Evolutionary conservation across 2,797 vertebrate species (phyloP).

Genomic region (Notoglanidium macrostoma): DNA sequence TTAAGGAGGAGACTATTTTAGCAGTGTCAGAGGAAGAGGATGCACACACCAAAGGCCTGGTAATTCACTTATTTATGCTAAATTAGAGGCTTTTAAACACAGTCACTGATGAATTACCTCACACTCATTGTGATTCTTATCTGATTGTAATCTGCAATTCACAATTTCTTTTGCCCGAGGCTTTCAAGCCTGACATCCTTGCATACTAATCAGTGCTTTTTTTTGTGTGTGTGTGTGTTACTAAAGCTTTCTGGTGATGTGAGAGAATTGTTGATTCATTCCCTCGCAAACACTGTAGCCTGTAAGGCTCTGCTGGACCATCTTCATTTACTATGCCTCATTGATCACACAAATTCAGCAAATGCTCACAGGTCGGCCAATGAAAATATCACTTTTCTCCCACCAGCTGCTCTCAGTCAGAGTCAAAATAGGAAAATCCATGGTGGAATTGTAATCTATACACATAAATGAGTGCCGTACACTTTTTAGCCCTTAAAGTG

Average conservation of each 20-base stretch:
- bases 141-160: slow-evolving; percentile 61
- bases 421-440: slow-evolving; percentile 32
- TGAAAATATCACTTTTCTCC: slow-evolving; percentile 44
- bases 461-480: slow-evolving; percentile 34
- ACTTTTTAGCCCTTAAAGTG: slow-evolving; percentile 33
- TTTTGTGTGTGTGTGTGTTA: slow-evolving; percentile 25
- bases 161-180: slow-evolving; percentile 54
- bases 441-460: slow-evolving; percentile 51
- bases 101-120: slow-evolving; percentile 59
- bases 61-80: slow-evolving; percentile 59
- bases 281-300: slow-evolving; percentile 32
- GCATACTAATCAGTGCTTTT: slow-evolving; percentile 56
- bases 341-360: slow-evolving; percentile 51
- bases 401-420: slow-evolving; percentile 40
- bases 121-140: slow-evolving; percentile 61
- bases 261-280: slow-evolving; percentile 55
- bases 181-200: slow-evolving; percentile 37
- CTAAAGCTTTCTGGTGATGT: slow-evolving; percentile 53
- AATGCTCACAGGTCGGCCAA: slow-evolving; percentile 34
- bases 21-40: slow-evolving; percentile 40
- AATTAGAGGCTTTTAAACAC: slow-evolving; percentile 57
- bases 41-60: slow-evolving; percentile 54
- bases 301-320: slow-evolving; percentile 52
- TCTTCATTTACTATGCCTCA: slow-evolving; percentile 50
- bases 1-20: slow-evolving; percentile 26